These are phyloP conservation scores for Pygocentrus nattereri DNA, from an alignment of 2,797 vertebrate species.

Conservation along the genomic window DNA sequence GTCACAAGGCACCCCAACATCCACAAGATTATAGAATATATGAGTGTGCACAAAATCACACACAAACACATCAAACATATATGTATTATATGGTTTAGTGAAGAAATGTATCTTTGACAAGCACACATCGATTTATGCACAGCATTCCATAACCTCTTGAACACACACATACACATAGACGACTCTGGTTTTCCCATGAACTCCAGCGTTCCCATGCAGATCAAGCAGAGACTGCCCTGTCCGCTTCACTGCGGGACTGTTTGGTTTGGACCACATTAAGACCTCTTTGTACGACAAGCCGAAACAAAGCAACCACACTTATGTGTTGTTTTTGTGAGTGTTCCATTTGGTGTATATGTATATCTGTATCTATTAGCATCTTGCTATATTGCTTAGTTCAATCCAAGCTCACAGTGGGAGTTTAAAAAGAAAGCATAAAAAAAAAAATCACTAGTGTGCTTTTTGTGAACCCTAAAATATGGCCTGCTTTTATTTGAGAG, in stretches of 20 bases:
- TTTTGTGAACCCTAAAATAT: not conserved
- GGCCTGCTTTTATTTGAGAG: not conserved
- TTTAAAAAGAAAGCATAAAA: not conserved
- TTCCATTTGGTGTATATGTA: constrained; percentile 7
- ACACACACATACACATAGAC: constrained; percentile 17
- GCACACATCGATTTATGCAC: not conserved
- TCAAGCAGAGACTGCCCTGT: constrained; percentile 54
- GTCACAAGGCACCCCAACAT: constrained; percentile 66
- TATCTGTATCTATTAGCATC: constrained; percentile 16
- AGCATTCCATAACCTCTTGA: not conserved
- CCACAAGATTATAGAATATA: constrained; percentile 63
- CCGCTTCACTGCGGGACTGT: constrained; percentile 48
- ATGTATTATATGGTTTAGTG: not conserved
- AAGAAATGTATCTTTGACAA: not conserved
- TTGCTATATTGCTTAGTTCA: not conserved
- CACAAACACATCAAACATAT: not conserved
- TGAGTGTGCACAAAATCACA: not conserved
- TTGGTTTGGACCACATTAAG: constrained; percentile 56
- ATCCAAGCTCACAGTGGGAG: not conserved
- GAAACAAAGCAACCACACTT: constrained; percentile 14
- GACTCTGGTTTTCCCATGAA: constrained; percentile 51
- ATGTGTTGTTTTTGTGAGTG: constrained; percentile 1
- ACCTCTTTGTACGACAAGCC: constrained; percentile 29
- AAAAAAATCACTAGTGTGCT: not conserved
- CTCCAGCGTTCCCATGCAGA: constrained; percentile 48